Evolutionary conservation across 2,888 invertebrate species (phyloP).

Genomic region (Drosophila paranaensis): DNA sequence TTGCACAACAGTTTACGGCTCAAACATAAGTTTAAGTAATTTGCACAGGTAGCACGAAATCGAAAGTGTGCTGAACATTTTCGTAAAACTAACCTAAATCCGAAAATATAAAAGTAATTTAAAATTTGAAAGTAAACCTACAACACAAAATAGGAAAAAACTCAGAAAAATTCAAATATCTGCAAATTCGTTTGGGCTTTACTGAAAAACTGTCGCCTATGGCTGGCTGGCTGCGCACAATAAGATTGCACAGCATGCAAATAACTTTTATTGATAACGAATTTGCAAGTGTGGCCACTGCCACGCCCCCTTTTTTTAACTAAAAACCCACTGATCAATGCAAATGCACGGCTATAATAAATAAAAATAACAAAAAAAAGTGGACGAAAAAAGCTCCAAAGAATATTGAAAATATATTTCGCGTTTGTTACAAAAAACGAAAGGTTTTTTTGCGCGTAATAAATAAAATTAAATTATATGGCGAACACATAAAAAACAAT

Average conservation of each 20-base stretch:
- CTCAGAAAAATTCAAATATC: background rate
- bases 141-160: background rate
- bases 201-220: constrained; percentile 7
- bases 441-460: constrained; percentile 39
- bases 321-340: constrained; percentile 46
- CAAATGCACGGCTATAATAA: constrained; percentile 45
- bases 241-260: constrained; percentile 46
- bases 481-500: constrained; percentile 58
- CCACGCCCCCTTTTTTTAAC: background rate
- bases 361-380: constrained; percentile 34
- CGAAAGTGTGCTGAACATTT: background rate
- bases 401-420: constrained; percentile 72
- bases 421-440: constrained; percentile 20
- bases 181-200: background rate
- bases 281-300: constrained; percentile 53
- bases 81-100: background rate
- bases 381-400: constrained; percentile 18
- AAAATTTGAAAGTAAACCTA: background rate
- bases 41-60: background rate
- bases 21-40: constrained; percentile 29
- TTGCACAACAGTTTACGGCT: constrained; percentile 40
- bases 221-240: constrained; percentile 21
- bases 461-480: constrained; percentile 78
- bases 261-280: constrained; percentile 74
- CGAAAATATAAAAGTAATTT: background rate